phyloP scores from a whole-genome alignment of 1,140 invertebrate species.

The Oedothorax gibbosus region DNA sequence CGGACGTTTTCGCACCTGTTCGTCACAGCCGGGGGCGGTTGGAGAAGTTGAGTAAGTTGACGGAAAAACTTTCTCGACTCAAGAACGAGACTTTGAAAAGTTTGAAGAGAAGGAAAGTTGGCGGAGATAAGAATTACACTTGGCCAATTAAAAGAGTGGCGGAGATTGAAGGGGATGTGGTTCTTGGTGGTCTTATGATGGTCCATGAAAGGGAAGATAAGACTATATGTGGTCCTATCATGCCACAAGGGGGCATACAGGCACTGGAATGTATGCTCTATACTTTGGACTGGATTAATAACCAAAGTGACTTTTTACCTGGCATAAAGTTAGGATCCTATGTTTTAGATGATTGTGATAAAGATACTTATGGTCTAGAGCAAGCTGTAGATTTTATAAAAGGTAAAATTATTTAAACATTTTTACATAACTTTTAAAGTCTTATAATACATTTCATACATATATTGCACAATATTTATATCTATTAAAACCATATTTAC shows the following conservation, averaged over 20 bases:
- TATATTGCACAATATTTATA: too few relatives aligned
- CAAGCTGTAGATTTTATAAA: constrained; percentile 98
- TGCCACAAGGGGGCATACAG: constrained; percentile 91
- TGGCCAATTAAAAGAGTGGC: constrained; percentile 91
- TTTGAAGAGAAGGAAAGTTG: not conserved
- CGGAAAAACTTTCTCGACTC: not conserved
- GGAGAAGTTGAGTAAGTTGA: not conserved
- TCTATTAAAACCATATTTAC: too few relatives aligned
- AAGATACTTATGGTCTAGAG: constrained; percentile 94
- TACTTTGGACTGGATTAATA: constrained; percentile 87
- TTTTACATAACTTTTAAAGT: too few relatives aligned
- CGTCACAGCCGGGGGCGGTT: not conserved
- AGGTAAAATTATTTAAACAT: constrained; percentile 73
- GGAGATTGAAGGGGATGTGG: constrained; percentile 82
- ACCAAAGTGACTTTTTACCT: constrained; percentile 74
- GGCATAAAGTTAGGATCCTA: constrained; percentile 87
- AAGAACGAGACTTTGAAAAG: not conserved
- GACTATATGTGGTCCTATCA: constrained; percentile 86
- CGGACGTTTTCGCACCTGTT: not conserved
- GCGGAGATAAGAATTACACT: constrained; percentile 42
- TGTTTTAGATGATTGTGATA: constrained; percentile 94
- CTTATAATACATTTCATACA: too few relatives aligned
- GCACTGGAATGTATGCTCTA: constrained; percentile 93
- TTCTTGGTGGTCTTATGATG: constrained; percentile 93
- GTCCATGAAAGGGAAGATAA: constrained; percentile 89